Conservation (phyloP, 2,888 invertebrate species). For the Leuctra nigra region DNA sequence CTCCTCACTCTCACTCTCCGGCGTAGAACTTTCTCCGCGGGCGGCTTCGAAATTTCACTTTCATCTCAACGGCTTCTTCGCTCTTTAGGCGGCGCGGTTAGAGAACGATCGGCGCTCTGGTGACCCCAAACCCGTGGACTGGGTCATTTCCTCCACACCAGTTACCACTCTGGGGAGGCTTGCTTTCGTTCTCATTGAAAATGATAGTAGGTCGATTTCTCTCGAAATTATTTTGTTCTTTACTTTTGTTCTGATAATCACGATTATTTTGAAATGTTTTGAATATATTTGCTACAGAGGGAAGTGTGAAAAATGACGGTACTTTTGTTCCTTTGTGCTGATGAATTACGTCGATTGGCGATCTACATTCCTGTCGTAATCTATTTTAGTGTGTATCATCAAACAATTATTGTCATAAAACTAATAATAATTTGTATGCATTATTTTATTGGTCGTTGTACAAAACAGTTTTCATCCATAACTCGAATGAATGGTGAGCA, state of each 20-base stretch:
- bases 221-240: conserved; percentile 11
- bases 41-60: conserved; percentile 16
- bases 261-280: conserved; percentile 6
- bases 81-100: neutral
- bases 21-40: conserved; percentile 4
- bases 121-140: conserved; percentile 3
- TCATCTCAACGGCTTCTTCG: conserved; percentile 13
- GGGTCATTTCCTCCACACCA: conserved; percentile 11
- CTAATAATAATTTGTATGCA: no score
- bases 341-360: no score
- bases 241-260: conserved; percentile 12
- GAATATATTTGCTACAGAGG: neutral
- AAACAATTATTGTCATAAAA: no score
- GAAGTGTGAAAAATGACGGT: no score
- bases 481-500: no score
- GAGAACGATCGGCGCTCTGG: neutral
- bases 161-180: neutral
- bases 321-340: no score
- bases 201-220: conserved; percentile 18
- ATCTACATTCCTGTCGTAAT: no score
- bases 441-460: no score
- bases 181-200: conserved; percentile 7
- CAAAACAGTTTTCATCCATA: no score
- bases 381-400: no score
- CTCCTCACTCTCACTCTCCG: conserved; percentile 13